These are phyloP conservation scores for Crotalus adamanteus DNA, from an alignment of 2,797 vertebrate genomes.

Conservation along the genomic window DNA sequence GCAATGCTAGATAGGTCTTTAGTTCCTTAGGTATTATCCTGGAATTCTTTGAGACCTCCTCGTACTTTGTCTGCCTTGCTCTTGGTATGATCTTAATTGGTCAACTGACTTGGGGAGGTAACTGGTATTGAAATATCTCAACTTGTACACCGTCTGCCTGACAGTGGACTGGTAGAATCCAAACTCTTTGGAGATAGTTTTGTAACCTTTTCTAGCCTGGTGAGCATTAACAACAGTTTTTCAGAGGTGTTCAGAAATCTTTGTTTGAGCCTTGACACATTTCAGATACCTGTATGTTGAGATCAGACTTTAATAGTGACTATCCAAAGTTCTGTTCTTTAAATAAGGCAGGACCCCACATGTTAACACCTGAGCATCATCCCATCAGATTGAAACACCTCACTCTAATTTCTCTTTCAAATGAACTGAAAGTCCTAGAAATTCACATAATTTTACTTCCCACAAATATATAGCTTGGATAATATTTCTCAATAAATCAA, in stretches of 20 bases:
- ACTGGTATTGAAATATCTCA: neutral
- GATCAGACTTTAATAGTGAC: too few relatives aligned
- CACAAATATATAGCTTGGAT: neutral
- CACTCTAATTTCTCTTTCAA: neutral
- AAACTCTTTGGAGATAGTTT: neutral
- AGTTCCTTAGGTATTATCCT: neutral
- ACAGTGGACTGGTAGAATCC: neutral
- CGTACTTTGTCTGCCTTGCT: neutral
- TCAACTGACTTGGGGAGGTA: neutral
- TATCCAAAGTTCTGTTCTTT: neutral
- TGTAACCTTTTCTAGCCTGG: neutral
- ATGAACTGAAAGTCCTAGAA: neutral
- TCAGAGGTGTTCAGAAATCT: neutral
- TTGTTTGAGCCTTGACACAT: too few relatives aligned
- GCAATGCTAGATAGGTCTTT: neutral
- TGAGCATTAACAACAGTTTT: neutral
- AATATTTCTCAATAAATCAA: neutral
- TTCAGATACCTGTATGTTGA: too few relatives aligned
- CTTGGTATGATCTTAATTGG: neutral
- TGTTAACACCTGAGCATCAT: neutral
- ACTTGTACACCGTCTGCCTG: neutral
- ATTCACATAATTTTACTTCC: neutral
- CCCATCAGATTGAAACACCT: neutral
- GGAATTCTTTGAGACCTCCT: neutral
- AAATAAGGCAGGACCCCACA: neutral